Evolutionary conservation across 2,888 invertebrate genomes (phyloP), one percentile per base, ranked within the genome.

Genomic region (Leptogaster cylindrica): DNA sequence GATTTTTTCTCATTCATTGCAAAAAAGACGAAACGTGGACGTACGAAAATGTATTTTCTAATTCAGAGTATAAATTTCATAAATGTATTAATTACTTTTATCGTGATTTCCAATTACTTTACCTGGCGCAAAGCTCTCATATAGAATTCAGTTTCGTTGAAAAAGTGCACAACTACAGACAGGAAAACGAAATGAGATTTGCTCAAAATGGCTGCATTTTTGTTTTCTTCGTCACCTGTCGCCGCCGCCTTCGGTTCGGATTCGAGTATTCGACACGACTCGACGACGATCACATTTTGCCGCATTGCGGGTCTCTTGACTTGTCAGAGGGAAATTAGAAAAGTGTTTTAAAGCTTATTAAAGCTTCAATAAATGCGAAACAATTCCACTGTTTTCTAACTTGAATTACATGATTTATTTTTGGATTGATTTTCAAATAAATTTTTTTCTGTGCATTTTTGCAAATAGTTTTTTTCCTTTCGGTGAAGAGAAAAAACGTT

Each of bases 231-330:
- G 77, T 78, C 77, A 78, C 77, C 75, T 78, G 77, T 77, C 78
- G 75, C 75, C 78, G 75, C 75, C 77, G 75, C 77, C 79, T 77
- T 79, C 74, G 76, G 74, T 71, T n/a, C n/a, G n/a, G n/a, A n/a
- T n/a, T n/a, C n/a, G n/a, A n/a, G n/a, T n/a, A n/a, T 73, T 72
- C 36, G 68, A 28, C 44, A 31, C 50, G 70, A 41, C 46, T 27
- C 51, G 63, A 55, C 68, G 65, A 68, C 65, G 65, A 61, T 67
- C 70, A 70, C 70, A 74, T 74, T 77, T 80, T 80, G 80, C 81
- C 81, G 81, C 81, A 81, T 77, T 81, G 81, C 81, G 81, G 81
- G 79, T 81, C 79, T 80, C 74, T 70, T 68, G 52, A 48, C 25
- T 18, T 70, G 58, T 69, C 67, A 67, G 55, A 69, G 10, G 10